Evolutionary conservation across 1,140 invertebrate genomes (phyloP).

Genomic region (Dysdera silvatica): DNA sequence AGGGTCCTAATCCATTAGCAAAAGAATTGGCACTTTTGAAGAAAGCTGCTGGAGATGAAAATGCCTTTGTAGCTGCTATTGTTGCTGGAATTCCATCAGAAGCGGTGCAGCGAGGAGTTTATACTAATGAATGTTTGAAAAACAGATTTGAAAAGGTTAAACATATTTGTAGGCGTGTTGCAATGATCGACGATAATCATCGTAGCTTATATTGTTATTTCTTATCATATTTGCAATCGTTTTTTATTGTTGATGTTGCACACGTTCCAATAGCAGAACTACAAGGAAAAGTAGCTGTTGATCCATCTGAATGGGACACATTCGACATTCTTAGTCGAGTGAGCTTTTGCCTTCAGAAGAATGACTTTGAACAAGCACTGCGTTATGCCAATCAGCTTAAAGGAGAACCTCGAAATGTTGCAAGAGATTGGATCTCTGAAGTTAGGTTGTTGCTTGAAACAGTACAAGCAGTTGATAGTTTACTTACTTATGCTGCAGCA

Average conservation of each 20-base stretch:
- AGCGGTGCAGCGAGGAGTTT: conserved; percentile 69
- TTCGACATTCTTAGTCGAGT: conserved; percentile 76
- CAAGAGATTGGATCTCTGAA: conserved; percentile 78
- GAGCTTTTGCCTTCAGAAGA: conserved; percentile 76
- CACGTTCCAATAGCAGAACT: conserved; percentile 40
- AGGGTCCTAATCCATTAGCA: conserved; percentile 61
- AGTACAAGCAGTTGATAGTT: conserved; percentile 74
- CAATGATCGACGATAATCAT: conserved; percentile 65
- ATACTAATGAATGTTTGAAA: conserved; percentile 70
- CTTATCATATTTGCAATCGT: conserved; percentile 74
- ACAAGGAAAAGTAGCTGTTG: conserved; percentile 39
- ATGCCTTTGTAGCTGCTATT: conserved; percentile 15
- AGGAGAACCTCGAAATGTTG: conserved; percentile 72
- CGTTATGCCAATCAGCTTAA: conserved; percentile 81
- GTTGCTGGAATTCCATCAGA: conserved; percentile 59
- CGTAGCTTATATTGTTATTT: conserved; percentile 65
- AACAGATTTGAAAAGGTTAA: conserved; percentile 72
- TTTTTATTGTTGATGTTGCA: conserved; percentile 48
- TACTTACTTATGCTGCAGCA: conserved; percentile 68
- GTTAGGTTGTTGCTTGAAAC: conserved; percentile 74
- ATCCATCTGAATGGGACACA: conserved; percentile 59
- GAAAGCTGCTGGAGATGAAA: conserved; percentile 56
- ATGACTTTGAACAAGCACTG: conserved; percentile 71
- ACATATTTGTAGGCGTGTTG: conserved; percentile 54
- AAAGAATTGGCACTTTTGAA: conserved; percentile 61